These are phyloP conservation scores for Epistrophe grossulariae DNA, from an alignment of 2,888 invertebrate species.

Conservation along the genomic window DNA sequence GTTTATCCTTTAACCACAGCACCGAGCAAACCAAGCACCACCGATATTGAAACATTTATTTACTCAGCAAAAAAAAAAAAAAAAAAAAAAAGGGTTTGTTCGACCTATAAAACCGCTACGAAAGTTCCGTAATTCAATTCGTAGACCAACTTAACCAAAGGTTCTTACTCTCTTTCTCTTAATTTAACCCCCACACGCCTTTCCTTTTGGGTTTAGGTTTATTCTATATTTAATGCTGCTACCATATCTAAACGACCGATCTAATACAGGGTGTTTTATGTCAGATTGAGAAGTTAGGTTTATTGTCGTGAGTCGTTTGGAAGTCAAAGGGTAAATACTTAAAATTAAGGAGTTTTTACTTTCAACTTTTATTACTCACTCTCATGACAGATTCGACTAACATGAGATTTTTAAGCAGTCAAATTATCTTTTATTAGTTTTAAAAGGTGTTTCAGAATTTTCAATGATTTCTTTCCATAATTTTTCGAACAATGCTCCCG, in stretches of 20 bases:
- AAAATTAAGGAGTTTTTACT: too few relatives aligned
- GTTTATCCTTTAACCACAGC: constrained; percentile 41
- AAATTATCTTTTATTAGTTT: too few relatives aligned
- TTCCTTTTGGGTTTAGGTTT: constrained; percentile 3
- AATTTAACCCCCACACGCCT: constrained; percentile 17
- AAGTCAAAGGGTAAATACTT: too few relatives aligned
- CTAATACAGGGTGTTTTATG: not conserved
- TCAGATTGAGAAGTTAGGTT: not conserved
- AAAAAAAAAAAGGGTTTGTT: constrained; percentile 51
- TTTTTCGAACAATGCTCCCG: too few relatives aligned
- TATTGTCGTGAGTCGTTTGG: not conserved
- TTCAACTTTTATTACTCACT: too few relatives aligned
- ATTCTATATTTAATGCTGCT: constrained; percentile 8
- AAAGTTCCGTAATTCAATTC: constrained; percentile 59
- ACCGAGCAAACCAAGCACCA: not conserved
- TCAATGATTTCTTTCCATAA: too few relatives aligned
- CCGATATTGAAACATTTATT: constrained; percentile 64
- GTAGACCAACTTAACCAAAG: constrained; percentile 6
- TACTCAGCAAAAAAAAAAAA: constrained; percentile 22
- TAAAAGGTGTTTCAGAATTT: too few relatives aligned
- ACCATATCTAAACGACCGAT: not conserved
- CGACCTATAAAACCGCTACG: constrained; percentile 60
- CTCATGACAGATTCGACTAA: too few relatives aligned
- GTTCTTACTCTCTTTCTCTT: constrained; percentile 2
- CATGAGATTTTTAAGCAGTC: too few relatives aligned